phyloP scores from a whole-genome alignment of 2,113 vertebrate genomes.

The Ramphastos sulfuratus region DNA sequence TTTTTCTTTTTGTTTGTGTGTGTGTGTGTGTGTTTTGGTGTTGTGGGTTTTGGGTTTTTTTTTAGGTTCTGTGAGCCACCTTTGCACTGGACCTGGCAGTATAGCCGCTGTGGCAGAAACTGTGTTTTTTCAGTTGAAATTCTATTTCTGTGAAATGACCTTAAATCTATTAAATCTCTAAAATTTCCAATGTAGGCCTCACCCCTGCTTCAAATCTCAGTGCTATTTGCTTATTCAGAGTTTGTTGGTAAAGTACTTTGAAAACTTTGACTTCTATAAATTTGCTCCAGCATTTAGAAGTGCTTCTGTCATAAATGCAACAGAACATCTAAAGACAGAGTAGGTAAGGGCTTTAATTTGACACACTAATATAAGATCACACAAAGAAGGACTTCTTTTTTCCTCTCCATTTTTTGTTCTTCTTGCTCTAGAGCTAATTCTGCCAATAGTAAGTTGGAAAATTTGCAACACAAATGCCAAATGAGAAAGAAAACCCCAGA shows the following conservation, averaged over 20 bases:
- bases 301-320: background rate
- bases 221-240: background rate
- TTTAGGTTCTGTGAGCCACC: background rate
- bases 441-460: background rate
- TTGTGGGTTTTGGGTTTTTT: background rate
- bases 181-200: background rate
- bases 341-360: background rate
- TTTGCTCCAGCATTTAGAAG: background rate
- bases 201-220: background rate
- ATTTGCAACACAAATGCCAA: background rate
- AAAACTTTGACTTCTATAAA: background rate
- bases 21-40: too few species aligned
- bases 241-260: background rate
- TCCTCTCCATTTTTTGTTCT: too few species aligned
- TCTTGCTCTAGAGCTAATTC: background rate
- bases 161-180: background rate
- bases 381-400: too few species aligned
- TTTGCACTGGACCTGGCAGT: background rate
- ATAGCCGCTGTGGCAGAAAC: background rate
- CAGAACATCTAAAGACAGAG: background rate
- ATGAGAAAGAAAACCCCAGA: background rate
- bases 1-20: too few species aligned
- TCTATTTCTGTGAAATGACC: background rate
- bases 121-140: background rate
- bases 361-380: background rate